Conservation (phyloP, 35 echinoderm and acorn worm genomes). For the Apostichopus parvimensis region DNA sequence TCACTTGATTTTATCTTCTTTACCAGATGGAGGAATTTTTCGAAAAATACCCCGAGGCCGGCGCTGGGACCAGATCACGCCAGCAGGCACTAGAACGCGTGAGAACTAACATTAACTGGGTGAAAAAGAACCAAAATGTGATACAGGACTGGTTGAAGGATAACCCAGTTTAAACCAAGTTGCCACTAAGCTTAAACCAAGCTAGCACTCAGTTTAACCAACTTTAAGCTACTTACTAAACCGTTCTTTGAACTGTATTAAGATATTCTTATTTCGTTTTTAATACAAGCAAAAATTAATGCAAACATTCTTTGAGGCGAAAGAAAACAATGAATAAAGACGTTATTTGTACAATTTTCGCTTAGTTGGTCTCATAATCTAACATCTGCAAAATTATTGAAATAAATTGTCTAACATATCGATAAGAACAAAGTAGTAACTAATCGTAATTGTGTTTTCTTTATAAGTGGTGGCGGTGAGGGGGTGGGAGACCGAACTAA, state of each 20-base stretch:
- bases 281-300: neutral
- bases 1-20: neutral
- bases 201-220: neutral
- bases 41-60: conserved; percentile 77
- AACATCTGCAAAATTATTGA: too few species aligned
- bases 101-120: conserved; percentile 92
- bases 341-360: too few species aligned
- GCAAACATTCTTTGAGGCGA: too few species aligned
- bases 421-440: too few species aligned
- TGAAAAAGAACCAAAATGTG: conserved; percentile 63
- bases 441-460: too few species aligned
- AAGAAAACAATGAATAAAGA: too few species aligned
- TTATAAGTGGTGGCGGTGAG: too few species aligned
- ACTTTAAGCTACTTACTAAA: neutral
- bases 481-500: too few species aligned
- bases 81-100: conserved; percentile 86
- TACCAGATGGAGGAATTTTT: conserved; percentile 90
- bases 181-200: too few species aligned
- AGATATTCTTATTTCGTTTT: neutral
- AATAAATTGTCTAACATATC: too few species aligned
- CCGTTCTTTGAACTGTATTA: neutral
- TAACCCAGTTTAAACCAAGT: conserved; percentile 8
- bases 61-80: conserved; percentile 71
- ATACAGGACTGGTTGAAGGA: conserved; percentile 75
- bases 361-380: too few species aligned